phyloP scores from a whole-genome alignment of 2,888 invertebrate species.

The Dione vanillae region DNA sequence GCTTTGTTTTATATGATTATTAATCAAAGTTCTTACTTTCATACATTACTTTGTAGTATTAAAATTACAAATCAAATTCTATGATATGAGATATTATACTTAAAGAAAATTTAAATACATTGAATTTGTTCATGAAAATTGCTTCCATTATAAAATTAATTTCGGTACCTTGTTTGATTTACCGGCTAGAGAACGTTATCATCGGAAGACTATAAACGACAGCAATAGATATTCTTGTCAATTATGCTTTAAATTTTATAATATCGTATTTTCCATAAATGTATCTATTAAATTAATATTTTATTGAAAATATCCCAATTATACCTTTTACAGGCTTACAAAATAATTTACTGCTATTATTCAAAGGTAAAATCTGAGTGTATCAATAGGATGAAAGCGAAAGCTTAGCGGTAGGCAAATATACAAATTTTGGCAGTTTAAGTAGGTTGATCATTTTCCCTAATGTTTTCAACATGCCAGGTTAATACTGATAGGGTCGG shows the following conservation, averaged over 20 bases:
- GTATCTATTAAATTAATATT: background rate
- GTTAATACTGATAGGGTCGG: constrained; percentile 38
- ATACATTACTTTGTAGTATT: too few relatives aligned
- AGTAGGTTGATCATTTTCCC: constrained; percentile 33
- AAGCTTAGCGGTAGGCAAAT: constrained; percentile 16
- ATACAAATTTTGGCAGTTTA: constrained; percentile 23
- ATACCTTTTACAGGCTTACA: constrained; percentile 6
- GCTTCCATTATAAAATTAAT: background rate
- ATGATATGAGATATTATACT: too few relatives aligned
- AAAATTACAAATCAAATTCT: too few relatives aligned
- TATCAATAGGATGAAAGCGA: constrained; percentile 12
- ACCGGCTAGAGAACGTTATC: background rate
- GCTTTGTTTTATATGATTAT: background rate
- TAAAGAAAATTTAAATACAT: background rate
- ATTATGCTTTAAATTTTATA: background rate
- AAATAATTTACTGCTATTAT: background rate
- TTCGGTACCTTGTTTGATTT: background rate
- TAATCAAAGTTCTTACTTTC: background rate
- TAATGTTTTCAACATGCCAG: constrained; percentile 36
- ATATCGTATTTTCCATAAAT: background rate
- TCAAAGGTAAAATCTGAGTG: constrained; percentile 1
- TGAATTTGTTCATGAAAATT: background rate
- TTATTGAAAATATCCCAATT: background rate
- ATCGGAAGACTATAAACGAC: background rate
- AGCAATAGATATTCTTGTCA: background rate